These are phyloP conservation scores for Polypterus bichir DNA, from an alignment of 2,113 vertebrate genomes.

Conservation along the genomic window DNA sequence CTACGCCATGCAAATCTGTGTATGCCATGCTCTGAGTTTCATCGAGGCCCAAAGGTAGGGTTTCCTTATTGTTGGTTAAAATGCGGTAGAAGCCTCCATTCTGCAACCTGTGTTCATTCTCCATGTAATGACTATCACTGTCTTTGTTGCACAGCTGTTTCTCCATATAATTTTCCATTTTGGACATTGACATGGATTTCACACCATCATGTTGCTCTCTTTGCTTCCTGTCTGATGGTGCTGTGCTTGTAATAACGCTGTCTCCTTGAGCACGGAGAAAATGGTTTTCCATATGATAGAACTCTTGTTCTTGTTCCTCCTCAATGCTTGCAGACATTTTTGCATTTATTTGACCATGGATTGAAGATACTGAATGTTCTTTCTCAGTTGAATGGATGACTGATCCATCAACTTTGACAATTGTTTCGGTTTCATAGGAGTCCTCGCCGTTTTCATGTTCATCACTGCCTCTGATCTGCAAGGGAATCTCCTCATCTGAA, in stretches of 20 bases:
- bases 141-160: constrained; percentile 40
- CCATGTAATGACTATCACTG: constrained; percentile 44
- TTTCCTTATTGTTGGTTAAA: constrained; percentile 36
- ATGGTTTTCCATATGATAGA: constrained; percentile 29
- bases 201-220: constrained; percentile 37
- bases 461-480: constrained; percentile 45
- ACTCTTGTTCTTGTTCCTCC: constrained; percentile 33
- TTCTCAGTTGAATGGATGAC: constrained; percentile 24
- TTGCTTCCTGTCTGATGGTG: constrained; percentile 25
- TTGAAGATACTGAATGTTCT: constrained; percentile 31
- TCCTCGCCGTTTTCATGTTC: constrained; percentile 41
- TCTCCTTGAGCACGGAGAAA: constrained; percentile 24
- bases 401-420: constrained; percentile 32
- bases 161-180: constrained; percentile 33
- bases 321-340: constrained; percentile 29
- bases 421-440: constrained; percentile 19
- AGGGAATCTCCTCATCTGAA: constrained; percentile 59
- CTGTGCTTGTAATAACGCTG: constrained; percentile 25
- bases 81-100: constrained; percentile 45
- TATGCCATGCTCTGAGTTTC: constrained; percentile 39
- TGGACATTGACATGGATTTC: constrained; percentile 30
- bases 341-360: constrained; percentile 35
- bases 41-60: constrained; percentile 42
- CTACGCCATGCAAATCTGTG: constrained; percentile 33
- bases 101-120: constrained; percentile 50